These are phyloP conservation scores for Sula dactylatra DNA, from an alignment of 2,113 vertebrate species.

Conservation along the genomic window DNA sequence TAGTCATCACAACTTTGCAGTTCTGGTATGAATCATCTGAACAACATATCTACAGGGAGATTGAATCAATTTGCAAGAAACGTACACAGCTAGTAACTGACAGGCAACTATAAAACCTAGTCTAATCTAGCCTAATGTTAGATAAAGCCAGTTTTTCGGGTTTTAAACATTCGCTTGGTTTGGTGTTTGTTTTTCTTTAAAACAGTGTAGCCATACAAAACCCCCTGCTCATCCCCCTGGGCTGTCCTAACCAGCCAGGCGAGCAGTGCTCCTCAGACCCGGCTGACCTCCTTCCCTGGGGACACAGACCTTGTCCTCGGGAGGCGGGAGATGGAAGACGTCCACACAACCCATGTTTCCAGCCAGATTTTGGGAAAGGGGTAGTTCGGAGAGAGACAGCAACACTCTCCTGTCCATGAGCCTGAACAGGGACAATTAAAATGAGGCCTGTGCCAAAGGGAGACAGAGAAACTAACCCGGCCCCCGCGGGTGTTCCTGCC, in stretches of 20 bases:
- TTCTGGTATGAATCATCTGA: background rate
- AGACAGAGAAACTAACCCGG: background rate
- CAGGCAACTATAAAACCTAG: background rate
- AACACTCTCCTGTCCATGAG: background rate
- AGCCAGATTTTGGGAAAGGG: background rate
- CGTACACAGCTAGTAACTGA: background rate
- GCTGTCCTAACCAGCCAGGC: fast-evolving
- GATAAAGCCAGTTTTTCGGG: background rate
- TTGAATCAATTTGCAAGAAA: background rate
- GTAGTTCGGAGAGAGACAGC: background rate
- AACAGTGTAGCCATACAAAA: background rate
- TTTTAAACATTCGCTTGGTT: background rate
- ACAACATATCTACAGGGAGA: background rate
- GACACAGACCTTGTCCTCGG: fast-evolving
- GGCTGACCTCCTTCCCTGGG: too few species aligned
- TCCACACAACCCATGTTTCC: background rate
- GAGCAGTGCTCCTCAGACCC: background rate
- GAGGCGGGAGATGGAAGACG: background rate
- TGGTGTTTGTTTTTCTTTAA: background rate
- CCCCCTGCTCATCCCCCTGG: background rate
- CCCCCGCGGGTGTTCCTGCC: background rate
- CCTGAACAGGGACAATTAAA: fast-evolving
- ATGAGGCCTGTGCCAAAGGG: background rate
- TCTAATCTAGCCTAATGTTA: background rate
- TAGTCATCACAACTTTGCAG: background rate